Evolutionary conservation across 2,113 vertebrate species (phyloP).

Genomic region (Sakesphorus luctuosus): DNA sequence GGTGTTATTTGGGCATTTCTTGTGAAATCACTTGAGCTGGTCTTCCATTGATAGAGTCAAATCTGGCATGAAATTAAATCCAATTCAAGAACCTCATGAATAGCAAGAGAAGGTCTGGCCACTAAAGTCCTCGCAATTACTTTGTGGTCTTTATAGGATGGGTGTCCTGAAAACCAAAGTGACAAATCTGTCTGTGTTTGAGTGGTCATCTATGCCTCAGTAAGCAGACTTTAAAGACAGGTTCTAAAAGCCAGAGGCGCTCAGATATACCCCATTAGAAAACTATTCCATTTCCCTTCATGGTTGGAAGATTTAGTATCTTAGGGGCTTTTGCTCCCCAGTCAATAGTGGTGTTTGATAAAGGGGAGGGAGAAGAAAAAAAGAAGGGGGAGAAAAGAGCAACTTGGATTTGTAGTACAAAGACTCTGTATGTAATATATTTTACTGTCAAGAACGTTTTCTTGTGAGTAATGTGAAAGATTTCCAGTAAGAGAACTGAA

Average conservation of each 20-base stretch:
- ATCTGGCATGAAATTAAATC: slow-evolving; percentile 59
- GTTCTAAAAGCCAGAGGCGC: slow-evolving; percentile 50
- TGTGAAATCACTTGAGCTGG: slow-evolving; percentile 53
- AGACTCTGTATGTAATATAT: slow-evolving; percentile 10
- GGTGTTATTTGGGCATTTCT: slow-evolving; percentile 36
- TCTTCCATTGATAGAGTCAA: slow-evolving; percentile 52
- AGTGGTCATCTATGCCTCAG: slow-evolving; percentile 58
- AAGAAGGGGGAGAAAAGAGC: neutral
- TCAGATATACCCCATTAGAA: slow-evolving; percentile 53
- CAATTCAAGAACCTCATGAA: slow-evolving; percentile 46
- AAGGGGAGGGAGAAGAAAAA: neutral
- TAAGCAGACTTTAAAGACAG: slow-evolving; percentile 53
- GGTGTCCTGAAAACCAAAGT: slow-evolving; percentile 35
- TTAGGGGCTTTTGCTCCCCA: slow-evolving; percentile 29
- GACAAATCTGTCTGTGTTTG: slow-evolving; percentile 49
- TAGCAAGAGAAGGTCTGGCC: slow-evolving; percentile 58
- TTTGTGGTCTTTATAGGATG: slow-evolving; percentile 51
- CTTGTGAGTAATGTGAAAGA: neutral
- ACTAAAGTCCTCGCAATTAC: slow-evolving; percentile 52
- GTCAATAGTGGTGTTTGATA: slow-evolving; percentile 41
- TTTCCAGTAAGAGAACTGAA: slow-evolving; percentile 2
- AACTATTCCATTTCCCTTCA: slow-evolving; percentile 56
- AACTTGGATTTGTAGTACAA: neutral
- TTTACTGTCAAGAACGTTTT: slow-evolving; percentile 48
- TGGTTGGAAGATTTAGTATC: slow-evolving; percentile 55